A percentile compares a stretch with the other conserved stretches of the same genome.
phyloP scores from a whole-genome alignment of 2,888 invertebrate species.

The Eupithecia pulchellata region DNA sequence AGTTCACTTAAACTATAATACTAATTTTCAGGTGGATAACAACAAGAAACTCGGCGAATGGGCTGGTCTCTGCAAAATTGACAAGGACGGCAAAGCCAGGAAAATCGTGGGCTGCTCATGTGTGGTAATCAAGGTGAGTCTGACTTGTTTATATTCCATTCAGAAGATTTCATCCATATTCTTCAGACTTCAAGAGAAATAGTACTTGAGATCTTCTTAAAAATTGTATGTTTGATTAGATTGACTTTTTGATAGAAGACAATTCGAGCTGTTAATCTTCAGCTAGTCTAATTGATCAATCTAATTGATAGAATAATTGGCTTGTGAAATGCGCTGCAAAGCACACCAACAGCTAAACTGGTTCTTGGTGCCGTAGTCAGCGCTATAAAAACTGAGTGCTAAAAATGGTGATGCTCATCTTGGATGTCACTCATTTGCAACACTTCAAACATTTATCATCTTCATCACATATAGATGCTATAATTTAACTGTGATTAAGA shows the following conservation, averaged over 20 bases:
- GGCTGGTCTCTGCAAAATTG: conserved; percentile 99
- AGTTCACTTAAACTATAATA: too few species aligned
- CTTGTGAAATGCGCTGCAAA: conserved; percentile 31
- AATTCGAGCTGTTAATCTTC: not conserved
- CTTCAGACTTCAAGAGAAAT: not conserved
- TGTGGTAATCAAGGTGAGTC: conserved; percentile 94
- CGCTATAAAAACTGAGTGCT: conserved; percentile 32
- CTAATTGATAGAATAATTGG: not conserved
- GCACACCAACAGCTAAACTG: conserved; percentile 35
- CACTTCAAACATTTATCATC: conserved; percentile 26
- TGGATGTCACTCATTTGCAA: conserved; percentile 33
- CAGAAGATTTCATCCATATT: not conserved
- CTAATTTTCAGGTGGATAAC: conserved; percentile 91
- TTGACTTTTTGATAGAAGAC: not conserved
- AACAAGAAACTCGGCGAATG: conserved; percentile 99
- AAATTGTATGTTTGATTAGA: not conserved
- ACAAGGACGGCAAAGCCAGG: conserved; percentile 99
- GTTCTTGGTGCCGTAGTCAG: conserved; percentile 38
- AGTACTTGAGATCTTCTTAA: not conserved
- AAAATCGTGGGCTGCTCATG: conserved; percentile 99
- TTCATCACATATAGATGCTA: not conserved
- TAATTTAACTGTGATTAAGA: too few species aligned
- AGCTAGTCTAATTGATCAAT: not conserved
- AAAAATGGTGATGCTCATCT: conserved; percentile 20
- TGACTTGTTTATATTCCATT: not conserved